Evolutionary conservation across 2,113 vertebrate genomes (phyloP).

Genomic region (Cnemophilus loriae): DNA sequence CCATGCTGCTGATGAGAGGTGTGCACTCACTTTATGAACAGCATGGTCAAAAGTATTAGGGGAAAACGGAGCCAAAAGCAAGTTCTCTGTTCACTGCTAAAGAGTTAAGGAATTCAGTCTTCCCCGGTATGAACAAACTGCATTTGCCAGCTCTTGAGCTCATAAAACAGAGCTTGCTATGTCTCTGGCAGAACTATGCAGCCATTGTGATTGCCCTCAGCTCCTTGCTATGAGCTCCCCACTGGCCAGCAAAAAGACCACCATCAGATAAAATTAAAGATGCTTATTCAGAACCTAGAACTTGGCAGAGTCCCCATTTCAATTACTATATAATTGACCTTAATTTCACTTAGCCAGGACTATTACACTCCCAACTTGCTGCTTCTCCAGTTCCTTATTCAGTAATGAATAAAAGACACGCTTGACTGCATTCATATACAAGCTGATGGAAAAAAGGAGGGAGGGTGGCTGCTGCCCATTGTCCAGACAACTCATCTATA

Average conservation of each 20-base stretch:
- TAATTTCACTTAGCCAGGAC: constrained; percentile 4
- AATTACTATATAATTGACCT: constrained; percentile 51
- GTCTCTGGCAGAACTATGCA: constrained; percentile 42
- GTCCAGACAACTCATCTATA: not conserved
- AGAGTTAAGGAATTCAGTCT: not conserved
- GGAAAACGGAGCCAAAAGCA: not conserved
- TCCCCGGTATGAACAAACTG: not conserved
- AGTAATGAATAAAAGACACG: not conserved
- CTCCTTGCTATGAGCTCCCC: not conserved
- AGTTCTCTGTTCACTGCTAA: not conserved
- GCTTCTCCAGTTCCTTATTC: constrained; percentile 9
- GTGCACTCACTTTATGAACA: not conserved
- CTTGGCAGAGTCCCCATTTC: constrained; percentile 25
- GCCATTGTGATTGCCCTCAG: constrained; percentile 28
- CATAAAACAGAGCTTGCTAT: constrained; percentile 32
- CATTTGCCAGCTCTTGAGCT: constrained; percentile 18
- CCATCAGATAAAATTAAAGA: not conserved
- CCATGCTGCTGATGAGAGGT: not conserved
- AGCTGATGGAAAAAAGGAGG: not conserved
- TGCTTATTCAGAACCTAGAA: constrained; percentile 6
- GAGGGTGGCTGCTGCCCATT: not conserved
- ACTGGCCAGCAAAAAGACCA: constrained; percentile 15
- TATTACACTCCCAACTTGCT: not conserved
- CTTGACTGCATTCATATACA: not conserved
- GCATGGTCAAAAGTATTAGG: not conserved